phyloP scores from a whole-genome alignment of 2,797 vertebrate species.

The Novumbra hubbsi region DNA sequence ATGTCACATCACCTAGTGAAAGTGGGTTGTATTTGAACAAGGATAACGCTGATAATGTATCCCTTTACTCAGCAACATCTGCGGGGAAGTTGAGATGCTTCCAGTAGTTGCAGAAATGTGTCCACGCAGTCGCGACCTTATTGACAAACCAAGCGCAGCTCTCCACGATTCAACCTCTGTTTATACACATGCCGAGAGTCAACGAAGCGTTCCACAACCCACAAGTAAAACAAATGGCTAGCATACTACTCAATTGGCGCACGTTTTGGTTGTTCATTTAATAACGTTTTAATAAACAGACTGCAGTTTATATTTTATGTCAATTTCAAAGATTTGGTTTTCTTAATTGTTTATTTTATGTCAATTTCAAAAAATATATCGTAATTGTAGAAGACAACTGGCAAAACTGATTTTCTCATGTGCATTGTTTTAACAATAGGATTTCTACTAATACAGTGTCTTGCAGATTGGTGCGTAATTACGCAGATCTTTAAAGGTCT shows the following conservation, averaged over 20 bases:
- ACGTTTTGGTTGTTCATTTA: neutral
- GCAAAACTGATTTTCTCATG: neutral
- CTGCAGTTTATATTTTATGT: slow-evolving; percentile 19
- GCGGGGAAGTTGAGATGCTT: slow-evolving; percentile 14
- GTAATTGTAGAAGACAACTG: slow-evolving; percentile 23
- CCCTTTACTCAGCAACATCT: neutral
- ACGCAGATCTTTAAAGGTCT: slow-evolving; percentile 35
- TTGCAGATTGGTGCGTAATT: slow-evolving; percentile 45
- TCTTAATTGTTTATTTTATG: too few relatives aligned
- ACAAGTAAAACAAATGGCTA: slow-evolving; percentile 24
- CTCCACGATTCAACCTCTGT: slow-evolving; percentile 39
- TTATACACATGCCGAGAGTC: slow-evolving; percentile 46
- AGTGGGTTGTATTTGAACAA: neutral
- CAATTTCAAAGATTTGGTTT: neutral
- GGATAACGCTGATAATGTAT: neutral
- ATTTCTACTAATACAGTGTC: neutral
- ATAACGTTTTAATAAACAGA: slow-evolving; percentile 10
- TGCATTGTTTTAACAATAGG: slow-evolving; percentile 24
- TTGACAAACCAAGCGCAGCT: slow-evolving; percentile 42
- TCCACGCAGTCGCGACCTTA: slow-evolving; percentile 35
- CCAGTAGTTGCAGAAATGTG: slow-evolving; percentile 42
- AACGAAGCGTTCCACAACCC: slow-evolving; percentile 41
- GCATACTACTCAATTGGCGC: slow-evolving; percentile 16
- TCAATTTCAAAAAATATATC: neutral
- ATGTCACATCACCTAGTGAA: neutral